These are phyloP conservation scores for Amphiura filiformis DNA, from an alignment of 35 echinoderm and acorn worm species.

Conservation along the genomic window DNA sequence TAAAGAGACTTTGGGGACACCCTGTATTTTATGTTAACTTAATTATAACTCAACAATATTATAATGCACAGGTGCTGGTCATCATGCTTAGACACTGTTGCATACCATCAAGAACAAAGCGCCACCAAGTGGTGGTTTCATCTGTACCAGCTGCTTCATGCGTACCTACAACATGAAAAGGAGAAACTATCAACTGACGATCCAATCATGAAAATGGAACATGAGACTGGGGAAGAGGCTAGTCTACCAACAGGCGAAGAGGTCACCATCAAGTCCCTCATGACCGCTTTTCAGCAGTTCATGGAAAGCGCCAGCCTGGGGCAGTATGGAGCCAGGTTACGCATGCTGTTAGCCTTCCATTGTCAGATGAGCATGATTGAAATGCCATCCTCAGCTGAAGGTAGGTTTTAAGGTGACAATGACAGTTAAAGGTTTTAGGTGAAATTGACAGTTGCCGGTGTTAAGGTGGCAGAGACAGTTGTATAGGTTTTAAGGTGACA, in stretches of 20 bases:
- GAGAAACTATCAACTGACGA: conserved; percentile 11
- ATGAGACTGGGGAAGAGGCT: not conserved
- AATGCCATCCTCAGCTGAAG: not conserved
- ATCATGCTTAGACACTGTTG: conserved; percentile 74
- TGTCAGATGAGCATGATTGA: conserved; percentile 35
- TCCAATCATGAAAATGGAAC: not conserved
- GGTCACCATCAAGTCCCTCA: not conserved
- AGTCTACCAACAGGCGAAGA: conserved; percentile 19
- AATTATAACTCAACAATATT: not conserved
- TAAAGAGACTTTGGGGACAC: too few relatives aligned
- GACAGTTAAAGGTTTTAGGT: too few relatives aligned
- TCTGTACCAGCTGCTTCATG: conserved; percentile 76
- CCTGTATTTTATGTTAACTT: too few relatives aligned
- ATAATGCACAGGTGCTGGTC: conserved; percentile 72
- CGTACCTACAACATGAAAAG: not conserved
- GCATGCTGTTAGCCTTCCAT: conserved; percentile 81
- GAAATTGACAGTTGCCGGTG: too few relatives aligned
- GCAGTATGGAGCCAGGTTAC: conserved; percentile 65
- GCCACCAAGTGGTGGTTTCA: conserved; percentile 89
- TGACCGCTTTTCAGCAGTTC: conserved; percentile 64
- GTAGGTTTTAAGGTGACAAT: too few relatives aligned
- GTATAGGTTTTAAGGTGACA: too few relatives aligned
- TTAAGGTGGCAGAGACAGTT: too few relatives aligned
- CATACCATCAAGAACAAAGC: conserved; percentile 49
- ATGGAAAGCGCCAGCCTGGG: conserved; percentile 87